Conservation (phyloP, 2,888 invertebrate genomes). For the Leucania comma region DNA sequence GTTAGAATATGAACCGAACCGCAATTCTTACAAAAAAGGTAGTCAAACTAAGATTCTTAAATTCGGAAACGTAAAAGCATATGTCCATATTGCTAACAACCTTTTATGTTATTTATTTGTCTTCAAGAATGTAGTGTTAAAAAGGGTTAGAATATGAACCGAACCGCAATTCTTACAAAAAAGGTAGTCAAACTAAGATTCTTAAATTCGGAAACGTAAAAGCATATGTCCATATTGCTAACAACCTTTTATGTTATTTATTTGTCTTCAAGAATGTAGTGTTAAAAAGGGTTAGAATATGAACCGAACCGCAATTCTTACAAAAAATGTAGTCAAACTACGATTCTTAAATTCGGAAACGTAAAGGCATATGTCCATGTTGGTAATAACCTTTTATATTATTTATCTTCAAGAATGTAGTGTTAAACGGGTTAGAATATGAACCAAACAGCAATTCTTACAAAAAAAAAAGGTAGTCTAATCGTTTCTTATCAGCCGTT, state of each 20-base stretch:
- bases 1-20: too few relatives aligned
- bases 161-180: too few relatives aligned
- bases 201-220: not conserved
- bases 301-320: too few relatives aligned
- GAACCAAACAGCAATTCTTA: not conserved
- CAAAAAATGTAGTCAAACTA: not conserved
- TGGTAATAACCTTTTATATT: not conserved
- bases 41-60: not conserved
- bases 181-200: not conserved
- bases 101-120: too few relatives aligned
- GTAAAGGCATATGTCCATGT: not conserved
- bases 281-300: too few relatives aligned
- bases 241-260: too few relatives aligned
- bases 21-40: not conserved
- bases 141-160: too few relatives aligned
- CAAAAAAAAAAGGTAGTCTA: slow-evolving; percentile 23
- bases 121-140: too few relatives aligned
- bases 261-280: not conserved
- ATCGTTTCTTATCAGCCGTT: slow-evolving; percentile 32
- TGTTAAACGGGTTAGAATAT: not conserved
- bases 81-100: not conserved
- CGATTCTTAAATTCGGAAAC: not conserved
- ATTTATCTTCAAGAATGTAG: not conserved
- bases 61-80: not conserved
- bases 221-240: not conserved